Evolutionary conservation across 2,797 vertebrate genomes (phyloP).

Genomic region (Crenuchus spilurus): DNA sequence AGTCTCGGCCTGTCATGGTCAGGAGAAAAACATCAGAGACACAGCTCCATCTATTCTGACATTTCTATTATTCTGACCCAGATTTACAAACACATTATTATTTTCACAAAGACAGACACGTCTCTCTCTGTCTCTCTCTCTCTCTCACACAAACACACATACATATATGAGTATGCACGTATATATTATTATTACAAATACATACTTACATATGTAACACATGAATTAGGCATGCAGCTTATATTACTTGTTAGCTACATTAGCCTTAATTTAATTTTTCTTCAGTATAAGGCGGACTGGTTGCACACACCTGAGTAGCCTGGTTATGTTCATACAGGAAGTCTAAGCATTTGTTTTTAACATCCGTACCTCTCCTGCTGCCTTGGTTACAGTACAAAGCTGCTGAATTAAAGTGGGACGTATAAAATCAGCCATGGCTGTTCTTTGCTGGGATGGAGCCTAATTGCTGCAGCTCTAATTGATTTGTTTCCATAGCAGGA

Average conservation of each 20-base stretch:
- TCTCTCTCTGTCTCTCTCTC: background rate
- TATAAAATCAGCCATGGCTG: slow-evolving; percentile 21
- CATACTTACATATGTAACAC: background rate
- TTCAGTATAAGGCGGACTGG: background rate
- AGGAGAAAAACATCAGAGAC: slow-evolving; percentile 52
- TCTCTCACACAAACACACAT: no score
- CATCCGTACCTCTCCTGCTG: background rate
- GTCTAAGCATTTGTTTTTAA: background rate
- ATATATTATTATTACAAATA: background rate
- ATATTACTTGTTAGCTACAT: background rate
- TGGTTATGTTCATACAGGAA: background rate
- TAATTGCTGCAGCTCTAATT: slow-evolving; percentile 52
- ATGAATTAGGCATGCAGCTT: background rate
- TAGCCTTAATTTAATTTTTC: background rate
- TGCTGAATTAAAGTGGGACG: slow-evolving; percentile 20
- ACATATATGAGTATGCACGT: background rate
- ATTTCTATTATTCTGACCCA: slow-evolving; percentile 58
- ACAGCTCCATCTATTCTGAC: slow-evolving; percentile 54
- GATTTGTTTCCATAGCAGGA: slow-evolving; percentile 57
- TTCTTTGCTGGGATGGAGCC: slow-evolving; percentile 8
- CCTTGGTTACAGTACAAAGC: slow-evolving; percentile 32
- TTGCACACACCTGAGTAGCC: background rate
- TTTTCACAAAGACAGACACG: slow-evolving; percentile 32
- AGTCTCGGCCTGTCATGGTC: slow-evolving; percentile 48
- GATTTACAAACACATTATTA: slow-evolving; percentile 52